phyloP scores from a whole-genome alignment of 2,888 invertebrate species.

The Philonicus albiceps region DNA sequence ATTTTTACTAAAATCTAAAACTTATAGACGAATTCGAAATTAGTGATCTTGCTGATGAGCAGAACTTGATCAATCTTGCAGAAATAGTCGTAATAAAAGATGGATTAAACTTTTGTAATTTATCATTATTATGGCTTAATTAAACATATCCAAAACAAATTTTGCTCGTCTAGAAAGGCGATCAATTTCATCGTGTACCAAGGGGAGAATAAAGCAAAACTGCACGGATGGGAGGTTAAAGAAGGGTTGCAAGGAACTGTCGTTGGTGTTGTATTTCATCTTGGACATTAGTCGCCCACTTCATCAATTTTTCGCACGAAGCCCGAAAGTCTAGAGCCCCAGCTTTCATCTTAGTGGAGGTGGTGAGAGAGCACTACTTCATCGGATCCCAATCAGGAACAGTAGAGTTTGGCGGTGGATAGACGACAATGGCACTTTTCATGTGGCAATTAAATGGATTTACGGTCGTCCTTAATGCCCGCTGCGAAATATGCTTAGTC shows the following conservation, averaged over 20 bases:
- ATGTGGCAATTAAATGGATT: slow-evolving; percentile 45
- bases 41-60: too few relatives aligned
- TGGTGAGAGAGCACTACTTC: background rate
- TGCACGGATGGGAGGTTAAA: background rate
- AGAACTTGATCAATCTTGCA: too few relatives aligned
- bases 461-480: slow-evolving; percentile 44
- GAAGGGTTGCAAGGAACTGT: background rate
- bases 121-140: too few relatives aligned
- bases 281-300: slow-evolving; percentile 1
- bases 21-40: too few relatives aligned
- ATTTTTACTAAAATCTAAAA: too few relatives aligned
- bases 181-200: background rate
- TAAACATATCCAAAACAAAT: background rate
- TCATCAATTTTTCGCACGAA: background rate
- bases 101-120: too few relatives aligned
- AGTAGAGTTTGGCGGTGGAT: background rate
- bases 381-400: slow-evolving; percentile 18
- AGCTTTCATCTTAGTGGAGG: background rate
- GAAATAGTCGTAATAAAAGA: too few relatives aligned
- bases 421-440: slow-evolving; percentile 32
- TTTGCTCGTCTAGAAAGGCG: background rate
- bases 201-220: background rate
- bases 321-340: background rate
- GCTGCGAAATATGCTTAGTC: slow-evolving; percentile 46
- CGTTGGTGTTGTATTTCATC: background rate